Percentiles rank a stretch among this genome's conserved stretches.
Conservation (phyloP, 2,797 vertebrate species). For the Lacerta agilis region DNA sequence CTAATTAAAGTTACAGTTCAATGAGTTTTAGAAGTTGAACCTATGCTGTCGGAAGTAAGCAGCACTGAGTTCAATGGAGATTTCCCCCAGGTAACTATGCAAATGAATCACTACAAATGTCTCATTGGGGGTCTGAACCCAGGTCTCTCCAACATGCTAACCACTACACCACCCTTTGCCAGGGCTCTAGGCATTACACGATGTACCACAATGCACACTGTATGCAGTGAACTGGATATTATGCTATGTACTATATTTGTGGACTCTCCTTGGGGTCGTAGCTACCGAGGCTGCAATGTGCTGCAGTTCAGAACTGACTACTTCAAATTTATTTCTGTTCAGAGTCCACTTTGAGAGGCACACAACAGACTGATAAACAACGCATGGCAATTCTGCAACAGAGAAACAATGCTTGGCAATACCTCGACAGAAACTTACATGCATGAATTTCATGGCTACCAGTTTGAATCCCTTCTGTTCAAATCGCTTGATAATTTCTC, state of each 20-base stretch:
- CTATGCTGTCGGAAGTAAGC: too few species aligned
- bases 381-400: background rate
- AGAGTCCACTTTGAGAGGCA: background rate
- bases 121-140: too few species aligned
- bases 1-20: too few species aligned
- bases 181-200: too few species aligned
- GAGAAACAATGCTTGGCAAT: background rate
- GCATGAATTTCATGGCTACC: slow-evolving; percentile 87
- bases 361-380: too few species aligned
- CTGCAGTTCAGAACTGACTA: background rate
- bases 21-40: too few species aligned
- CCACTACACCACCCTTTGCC: background rate
- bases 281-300: background rate
- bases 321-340: background rate
- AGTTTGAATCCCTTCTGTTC: slow-evolving; percentile 92
- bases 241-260: background rate
- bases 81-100: too few species aligned
- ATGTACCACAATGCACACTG: too few species aligned
- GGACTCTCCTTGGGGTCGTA: background rate
- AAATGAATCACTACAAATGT: too few species aligned
- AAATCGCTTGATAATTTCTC: slow-evolving; percentile 91
- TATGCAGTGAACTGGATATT: too few species aligned
- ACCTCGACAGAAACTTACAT: slow-evolving; percentile 75
- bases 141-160: background rate
- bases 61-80: too few species aligned